Percentiles rank a stretch among this genome's conserved stretches.
Conservation (phyloP, 37 sponge, comb jelly and placozoan species). For the Petrosia ficiformis region DNA sequence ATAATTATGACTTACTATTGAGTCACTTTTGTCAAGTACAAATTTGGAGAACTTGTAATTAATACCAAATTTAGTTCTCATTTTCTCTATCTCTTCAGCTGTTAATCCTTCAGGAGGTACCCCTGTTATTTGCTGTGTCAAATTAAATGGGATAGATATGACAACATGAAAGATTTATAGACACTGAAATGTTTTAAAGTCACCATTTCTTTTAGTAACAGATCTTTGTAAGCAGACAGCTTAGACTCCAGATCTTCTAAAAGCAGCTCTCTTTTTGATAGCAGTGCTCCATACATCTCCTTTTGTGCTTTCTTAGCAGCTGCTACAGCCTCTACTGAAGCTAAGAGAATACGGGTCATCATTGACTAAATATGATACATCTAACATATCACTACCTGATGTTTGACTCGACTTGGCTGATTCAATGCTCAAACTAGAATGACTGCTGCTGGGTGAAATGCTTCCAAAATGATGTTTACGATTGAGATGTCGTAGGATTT, state of each 20-base stretch:
- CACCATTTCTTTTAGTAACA: conserved; percentile 75
- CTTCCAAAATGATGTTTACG: conserved; percentile 18
- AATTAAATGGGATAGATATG: background rate
- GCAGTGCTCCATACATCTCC: conserved; percentile 52
- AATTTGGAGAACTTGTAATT: conserved; percentile 74
- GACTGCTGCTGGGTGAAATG: conserved; percentile 50
- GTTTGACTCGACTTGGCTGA: conserved; percentile 47
- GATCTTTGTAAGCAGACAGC: conserved; percentile 52
- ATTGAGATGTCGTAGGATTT: conserved; percentile 46
- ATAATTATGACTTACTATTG: background rate
- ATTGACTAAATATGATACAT: background rate
- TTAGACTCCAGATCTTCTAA: conserved; percentile 45
- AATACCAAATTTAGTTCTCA: conserved; percentile 65
- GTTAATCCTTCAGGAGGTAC: conserved; percentile 73
- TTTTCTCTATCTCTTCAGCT: conserved; percentile 55
- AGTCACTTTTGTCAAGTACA: conserved; percentile 33
- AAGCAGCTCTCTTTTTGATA: conserved; percentile 27
- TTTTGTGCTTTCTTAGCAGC: conserved; percentile 67
- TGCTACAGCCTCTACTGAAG: conserved; percentile 58
- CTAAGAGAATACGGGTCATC: background rate
- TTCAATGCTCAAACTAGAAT: conserved; percentile 52
- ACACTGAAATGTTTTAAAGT: background rate
- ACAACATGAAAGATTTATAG: conserved; percentile 1
- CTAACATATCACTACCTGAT: conserved; percentile 12
- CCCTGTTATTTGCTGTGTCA: conserved; percentile 63